These are phyloP conservation scores for Chymomyza procnemis DNA, from an alignment of 2,888 invertebrate species.

Conservation along the genomic window DNA sequence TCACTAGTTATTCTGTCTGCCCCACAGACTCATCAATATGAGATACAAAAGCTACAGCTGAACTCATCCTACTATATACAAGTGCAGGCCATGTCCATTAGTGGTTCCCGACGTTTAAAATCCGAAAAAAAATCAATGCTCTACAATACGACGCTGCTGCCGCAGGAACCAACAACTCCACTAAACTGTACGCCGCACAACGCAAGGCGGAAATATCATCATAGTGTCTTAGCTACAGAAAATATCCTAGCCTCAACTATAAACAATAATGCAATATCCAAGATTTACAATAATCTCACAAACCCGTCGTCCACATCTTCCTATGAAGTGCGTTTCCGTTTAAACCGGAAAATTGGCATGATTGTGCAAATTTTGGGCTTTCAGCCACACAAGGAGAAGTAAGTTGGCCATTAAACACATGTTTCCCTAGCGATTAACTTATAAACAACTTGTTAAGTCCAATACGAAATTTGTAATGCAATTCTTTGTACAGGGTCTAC, in stretches of 20 bases:
- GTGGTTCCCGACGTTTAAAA: constrained; percentile 83
- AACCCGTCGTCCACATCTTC: constrained; percentile 23
- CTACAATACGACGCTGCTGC: constrained; percentile 83
- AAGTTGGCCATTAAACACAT: constrained; percentile 45
- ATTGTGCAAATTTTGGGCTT: constrained; percentile 77
- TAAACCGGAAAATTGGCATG: constrained; percentile 77
- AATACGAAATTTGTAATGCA: not conserved
- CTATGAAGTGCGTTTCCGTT: constrained; percentile 75
- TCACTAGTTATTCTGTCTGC: not conserved
- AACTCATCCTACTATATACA: constrained; percentile 88
- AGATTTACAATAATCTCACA: constrained; percentile 11
- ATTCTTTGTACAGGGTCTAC: constrained; percentile 67
- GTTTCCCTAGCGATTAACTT: constrained; percentile 7
- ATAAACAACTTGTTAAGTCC: constrained; percentile 14
- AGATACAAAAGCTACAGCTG: constrained; percentile 83
- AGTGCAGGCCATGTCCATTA: constrained; percentile 87
- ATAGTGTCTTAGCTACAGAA: constrained; percentile 1
- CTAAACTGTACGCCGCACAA: constrained; percentile 56
- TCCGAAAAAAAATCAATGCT: constrained; percentile 86
- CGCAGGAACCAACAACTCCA: constrained; percentile 47
- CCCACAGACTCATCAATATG: constrained; percentile 83
- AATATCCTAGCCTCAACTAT: constrained; percentile 30
- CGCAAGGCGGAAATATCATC: constrained; percentile 48
- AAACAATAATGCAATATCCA: constrained; percentile 36
- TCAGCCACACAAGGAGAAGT: constrained; percentile 76